Conservation (phyloP, 2,888 invertebrate genomes). For the Drosophila greeni region DNA sequence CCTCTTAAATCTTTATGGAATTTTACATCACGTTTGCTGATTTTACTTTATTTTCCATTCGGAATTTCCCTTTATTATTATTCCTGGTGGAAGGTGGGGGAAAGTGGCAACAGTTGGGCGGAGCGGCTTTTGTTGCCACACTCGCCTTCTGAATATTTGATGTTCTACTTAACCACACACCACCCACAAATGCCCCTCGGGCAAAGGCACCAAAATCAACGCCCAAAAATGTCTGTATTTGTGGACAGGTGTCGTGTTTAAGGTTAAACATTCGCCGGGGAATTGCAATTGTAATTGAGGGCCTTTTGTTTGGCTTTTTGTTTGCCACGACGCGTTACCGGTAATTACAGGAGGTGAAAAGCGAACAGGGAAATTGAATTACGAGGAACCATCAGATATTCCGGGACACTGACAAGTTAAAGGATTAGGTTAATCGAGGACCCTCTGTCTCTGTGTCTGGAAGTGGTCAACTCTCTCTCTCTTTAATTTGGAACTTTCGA, state of each 20-base stretch:
- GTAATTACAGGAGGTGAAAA: conserved; percentile 26
- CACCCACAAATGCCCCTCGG: background rate
- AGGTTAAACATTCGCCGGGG: conserved; percentile 37
- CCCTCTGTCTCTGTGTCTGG: background rate
- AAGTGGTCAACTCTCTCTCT: conserved; percentile 20
- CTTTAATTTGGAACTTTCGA: conserved; percentile 62
- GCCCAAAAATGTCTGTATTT: conserved; percentile 35
- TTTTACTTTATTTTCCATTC: background rate
- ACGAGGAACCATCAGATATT: background rate
- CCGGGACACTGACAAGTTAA: conserved; percentile 1
- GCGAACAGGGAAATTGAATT: conserved; percentile 24
- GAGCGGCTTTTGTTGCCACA: conserved; percentile 18
- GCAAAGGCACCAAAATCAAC: conserved; percentile 20
- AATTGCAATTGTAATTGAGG: conserved; percentile 36
- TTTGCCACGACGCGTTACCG: conserved; percentile 8
- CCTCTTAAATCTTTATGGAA: background rate
- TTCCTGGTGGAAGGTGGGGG: background rate
- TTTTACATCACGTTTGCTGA: background rate
- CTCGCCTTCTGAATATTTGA: conserved; percentile 37
- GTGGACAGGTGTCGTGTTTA: conserved; percentile 44
- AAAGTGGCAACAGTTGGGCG: conserved; percentile 22
- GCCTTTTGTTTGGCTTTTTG: conserved; percentile 28
- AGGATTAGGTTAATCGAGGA: conserved; percentile 26
- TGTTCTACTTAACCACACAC: conserved; percentile 24
- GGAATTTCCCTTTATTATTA: conserved; percentile 7